phyloP scores from a whole-genome alignment of 2,888 invertebrate species.

The Callyntrura guangdongensis region DNA sequence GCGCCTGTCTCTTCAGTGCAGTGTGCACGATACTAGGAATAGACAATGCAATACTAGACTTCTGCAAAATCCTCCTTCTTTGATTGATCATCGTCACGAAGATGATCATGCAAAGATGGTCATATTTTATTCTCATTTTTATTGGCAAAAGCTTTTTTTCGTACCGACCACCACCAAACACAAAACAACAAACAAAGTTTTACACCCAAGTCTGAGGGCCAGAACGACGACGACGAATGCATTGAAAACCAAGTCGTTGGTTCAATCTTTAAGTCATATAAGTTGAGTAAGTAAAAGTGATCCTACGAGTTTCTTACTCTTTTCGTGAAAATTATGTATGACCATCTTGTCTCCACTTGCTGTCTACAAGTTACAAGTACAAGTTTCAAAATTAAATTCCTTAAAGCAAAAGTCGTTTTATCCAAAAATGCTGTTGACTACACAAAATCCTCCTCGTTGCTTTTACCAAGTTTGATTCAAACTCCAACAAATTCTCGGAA shows the following conservation, averaged over 20 bases:
- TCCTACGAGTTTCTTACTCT: background rate
- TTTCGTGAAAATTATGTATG: too few relatives aligned
- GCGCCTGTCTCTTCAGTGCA: too few relatives aligned
- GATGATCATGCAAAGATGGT: background rate
- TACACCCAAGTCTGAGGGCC: too few relatives aligned
- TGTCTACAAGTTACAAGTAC: background rate
- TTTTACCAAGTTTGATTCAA: background rate
- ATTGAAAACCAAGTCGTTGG: background rate
- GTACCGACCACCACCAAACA: background rate
- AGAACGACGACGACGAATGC: too few relatives aligned
- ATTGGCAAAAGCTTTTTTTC: too few relatives aligned
- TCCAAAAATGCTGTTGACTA: background rate
- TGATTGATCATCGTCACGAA: background rate
- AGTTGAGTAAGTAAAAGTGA: conserved; percentile 16
- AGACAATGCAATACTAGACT: background rate
- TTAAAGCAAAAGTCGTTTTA: background rate
- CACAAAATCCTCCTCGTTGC: background rate
- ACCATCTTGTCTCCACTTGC: too few relatives aligned
- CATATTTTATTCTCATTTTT: background rate
- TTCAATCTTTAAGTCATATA: too few relatives aligned
- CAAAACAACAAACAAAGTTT: background rate
- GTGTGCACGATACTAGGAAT: too few relatives aligned
- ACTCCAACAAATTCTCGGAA: background rate
- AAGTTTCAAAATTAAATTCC: background rate
- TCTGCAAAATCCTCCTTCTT: background rate